Evolutionary conservation across 2,797 vertebrate species (phyloP).

Genomic region (Acrossocheilus wenchowensis): DNA sequence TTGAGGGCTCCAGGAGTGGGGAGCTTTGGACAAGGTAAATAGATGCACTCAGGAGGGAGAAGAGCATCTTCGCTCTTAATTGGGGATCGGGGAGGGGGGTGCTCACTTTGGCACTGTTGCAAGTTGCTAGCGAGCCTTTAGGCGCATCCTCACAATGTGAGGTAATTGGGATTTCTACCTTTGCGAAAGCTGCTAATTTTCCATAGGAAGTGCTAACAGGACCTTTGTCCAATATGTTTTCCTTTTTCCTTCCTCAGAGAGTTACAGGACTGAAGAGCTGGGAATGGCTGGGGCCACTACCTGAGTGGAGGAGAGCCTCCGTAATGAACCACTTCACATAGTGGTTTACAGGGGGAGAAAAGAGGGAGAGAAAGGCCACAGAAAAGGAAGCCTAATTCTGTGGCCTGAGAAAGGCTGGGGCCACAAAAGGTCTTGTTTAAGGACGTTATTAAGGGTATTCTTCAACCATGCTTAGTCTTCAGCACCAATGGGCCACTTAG

Average conservation of each 20-base stretch:
- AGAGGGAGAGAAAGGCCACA: constrained; percentile 66
- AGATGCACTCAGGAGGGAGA: constrained; percentile 87
- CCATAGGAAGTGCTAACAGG: constrained; percentile 99
- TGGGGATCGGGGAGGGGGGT: constrained; percentile 86
- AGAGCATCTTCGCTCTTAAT: constrained; percentile 97
- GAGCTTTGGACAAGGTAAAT: constrained; percentile 92
- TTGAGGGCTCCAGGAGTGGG: constrained; percentile 72
- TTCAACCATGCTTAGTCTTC: constrained; percentile 93
- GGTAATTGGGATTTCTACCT: constrained; percentile 99
- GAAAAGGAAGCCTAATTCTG: constrained; percentile 93
- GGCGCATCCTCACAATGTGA: constrained; percentile 90
- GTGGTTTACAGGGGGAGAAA: constrained; percentile 86
- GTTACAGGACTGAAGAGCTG: constrained; percentile 93
- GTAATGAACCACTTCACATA: constrained; percentile 99
- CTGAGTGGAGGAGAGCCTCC: constrained; percentile 88
- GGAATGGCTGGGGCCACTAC: constrained; percentile 94
- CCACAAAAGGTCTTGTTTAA: constrained; percentile 99
- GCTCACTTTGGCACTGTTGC: constrained; percentile 75
- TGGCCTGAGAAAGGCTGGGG: constrained; percentile 94
- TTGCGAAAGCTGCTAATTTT: constrained; percentile 99
- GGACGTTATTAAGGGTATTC: constrained; percentile 99
- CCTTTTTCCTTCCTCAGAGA: constrained; percentile 96
- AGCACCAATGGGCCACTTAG: constrained; percentile 98
- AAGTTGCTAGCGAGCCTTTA: constrained; percentile 60
- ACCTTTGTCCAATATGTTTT: constrained; percentile 99